These are phyloP conservation scores for Scalopus aquaticus DNA, from an alignment of 2,113 vertebrate species.

Conservation along the genomic window DNA sequence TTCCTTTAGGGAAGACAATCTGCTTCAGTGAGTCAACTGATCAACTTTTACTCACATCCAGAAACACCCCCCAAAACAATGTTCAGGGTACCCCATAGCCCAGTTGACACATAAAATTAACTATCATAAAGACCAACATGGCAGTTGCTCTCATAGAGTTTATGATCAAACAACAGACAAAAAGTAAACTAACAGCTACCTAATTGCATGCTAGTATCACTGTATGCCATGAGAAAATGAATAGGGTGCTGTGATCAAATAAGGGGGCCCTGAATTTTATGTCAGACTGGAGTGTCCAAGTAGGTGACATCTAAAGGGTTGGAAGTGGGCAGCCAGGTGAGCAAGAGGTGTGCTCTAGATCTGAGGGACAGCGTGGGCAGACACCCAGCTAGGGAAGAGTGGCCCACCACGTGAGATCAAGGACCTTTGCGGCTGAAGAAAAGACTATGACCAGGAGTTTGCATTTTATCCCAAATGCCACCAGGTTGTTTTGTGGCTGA, in stretches of 20 bases:
- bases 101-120: neutral
- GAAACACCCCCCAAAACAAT: neutral
- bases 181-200: neutral
- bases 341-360: neutral
- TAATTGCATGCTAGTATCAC: neutral
- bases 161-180: neutral
- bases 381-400: neutral
- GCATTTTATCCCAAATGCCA: neutral
- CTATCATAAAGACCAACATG: neutral
- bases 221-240: neutral
- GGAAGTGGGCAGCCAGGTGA: neutral
- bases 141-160: no score
- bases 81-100: neutral
- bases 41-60: neutral
- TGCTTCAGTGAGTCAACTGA: neutral
- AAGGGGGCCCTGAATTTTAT: fast-evolving
- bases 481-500: neutral
- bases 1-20: neutral
- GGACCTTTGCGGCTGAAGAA: neutral
- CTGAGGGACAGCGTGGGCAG: neutral
- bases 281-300: neutral
- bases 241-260: neutral
- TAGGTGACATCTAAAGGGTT: neutral
- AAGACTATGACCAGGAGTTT: no score
- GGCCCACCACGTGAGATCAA: neutral